Percentiles rank a stretch among this genome's conserved stretches.
Evolutionary conservation across 1,140 invertebrate species (phyloP).

Genomic region (Plectrocnemia conspersa): DNA sequence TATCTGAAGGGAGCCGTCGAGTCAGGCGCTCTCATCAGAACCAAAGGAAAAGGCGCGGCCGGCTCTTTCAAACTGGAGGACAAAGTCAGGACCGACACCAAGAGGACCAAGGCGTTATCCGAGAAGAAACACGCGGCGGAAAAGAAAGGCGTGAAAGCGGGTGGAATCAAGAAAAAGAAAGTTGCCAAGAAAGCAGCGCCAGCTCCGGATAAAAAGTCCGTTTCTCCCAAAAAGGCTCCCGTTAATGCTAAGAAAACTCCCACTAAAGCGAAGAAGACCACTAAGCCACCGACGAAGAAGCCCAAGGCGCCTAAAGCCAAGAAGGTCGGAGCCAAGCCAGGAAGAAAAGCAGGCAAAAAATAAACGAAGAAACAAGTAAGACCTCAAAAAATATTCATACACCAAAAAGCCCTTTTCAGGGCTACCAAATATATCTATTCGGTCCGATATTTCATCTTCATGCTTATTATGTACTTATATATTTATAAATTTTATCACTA

Average conservation of each 20-base stretch:
- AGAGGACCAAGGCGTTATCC: conserved; percentile 8
- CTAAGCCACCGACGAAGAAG: no score
- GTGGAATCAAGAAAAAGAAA: conserved; percentile 18
- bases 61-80: conserved; percentile 56
- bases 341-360: conserved; percentile 8
- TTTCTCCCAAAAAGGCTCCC: conserved; percentile 20
- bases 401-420: conserved; percentile 25
- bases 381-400: no score
- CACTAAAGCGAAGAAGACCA: conserved; percentile 14
- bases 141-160: not conserved
- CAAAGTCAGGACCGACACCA: conserved; percentile 1
- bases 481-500: no score
- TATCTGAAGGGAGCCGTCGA: conserved; percentile 56
- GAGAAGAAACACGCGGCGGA: conserved; percentile 17
- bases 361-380: no score
- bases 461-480: no score
- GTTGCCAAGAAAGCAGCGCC: conserved; percentile 1
- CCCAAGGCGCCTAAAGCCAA: conserved; percentile 9
- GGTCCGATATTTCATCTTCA: no score
- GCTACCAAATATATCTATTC: no score
- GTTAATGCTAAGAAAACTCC: conserved; percentile 19
- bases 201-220: conserved; percentile 2
- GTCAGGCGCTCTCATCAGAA: conserved; percentile 53
- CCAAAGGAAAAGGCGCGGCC: conserved; percentile 59
- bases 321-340: conserved; percentile 3